Evolutionary conservation across 2,797 vertebrate species (phyloP).

Genomic region (Cossypha heuglini): DNA sequence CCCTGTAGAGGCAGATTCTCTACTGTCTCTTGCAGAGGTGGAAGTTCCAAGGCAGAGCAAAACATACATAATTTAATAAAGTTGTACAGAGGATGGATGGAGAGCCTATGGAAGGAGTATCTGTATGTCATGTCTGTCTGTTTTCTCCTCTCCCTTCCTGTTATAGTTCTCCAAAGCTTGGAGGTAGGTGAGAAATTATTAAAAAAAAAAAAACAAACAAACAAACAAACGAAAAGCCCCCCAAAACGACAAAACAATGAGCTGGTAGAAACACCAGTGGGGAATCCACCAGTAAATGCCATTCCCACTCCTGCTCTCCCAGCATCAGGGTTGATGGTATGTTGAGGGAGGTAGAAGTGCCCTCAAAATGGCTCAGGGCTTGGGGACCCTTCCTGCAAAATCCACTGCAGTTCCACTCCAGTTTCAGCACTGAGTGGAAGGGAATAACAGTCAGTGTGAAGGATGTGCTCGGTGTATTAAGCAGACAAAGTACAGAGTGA

Average conservation of each 20-base stretch:
- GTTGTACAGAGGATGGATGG: neutral
- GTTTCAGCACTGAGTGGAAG: neutral
- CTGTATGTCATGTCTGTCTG: neutral
- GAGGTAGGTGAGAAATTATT: neutral
- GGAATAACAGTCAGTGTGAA: neutral
- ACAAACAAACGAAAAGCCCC: no score
- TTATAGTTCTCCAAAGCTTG: neutral
- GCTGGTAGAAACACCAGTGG: neutral
- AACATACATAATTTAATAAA: neutral
- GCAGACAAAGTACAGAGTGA: neutral
- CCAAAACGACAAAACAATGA: neutral
- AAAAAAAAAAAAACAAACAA: no score
- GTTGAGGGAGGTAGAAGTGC: neutral
- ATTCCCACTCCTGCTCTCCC: neutral
- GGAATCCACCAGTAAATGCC: neutral
- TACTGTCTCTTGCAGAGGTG: neutral
- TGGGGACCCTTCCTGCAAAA: neutral
- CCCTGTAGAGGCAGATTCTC: neutral
- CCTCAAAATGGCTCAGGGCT: neutral
- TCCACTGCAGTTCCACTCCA: neutral
- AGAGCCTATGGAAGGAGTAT: neutral
- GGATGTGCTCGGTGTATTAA: constrained; percentile 16
- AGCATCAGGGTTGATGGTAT: neutral
- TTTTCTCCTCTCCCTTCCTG: neutral
- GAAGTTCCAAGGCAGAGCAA: neutral